A percentile compares a stretch with the other conserved stretches of the same genome.
phyloP scores from a whole-genome alignment of 2,888 invertebrate genomes.

The Scaptomyza cyrtandrae region DNA sequence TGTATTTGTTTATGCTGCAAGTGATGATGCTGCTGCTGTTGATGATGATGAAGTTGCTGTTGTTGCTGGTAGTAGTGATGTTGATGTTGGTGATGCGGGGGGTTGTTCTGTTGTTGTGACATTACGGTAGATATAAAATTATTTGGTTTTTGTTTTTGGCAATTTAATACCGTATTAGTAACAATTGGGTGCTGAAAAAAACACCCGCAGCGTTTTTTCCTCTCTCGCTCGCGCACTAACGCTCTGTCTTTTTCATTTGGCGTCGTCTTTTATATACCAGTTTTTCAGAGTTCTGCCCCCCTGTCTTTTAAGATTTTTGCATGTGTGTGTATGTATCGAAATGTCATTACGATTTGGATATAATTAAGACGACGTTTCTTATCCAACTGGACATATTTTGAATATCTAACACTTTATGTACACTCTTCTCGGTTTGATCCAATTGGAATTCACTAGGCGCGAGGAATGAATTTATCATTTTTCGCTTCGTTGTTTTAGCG shows the following conservation, averaged over 20 bases:
- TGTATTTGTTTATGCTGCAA: conserved; percentile 57
- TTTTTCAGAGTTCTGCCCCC: conserved; percentile 68
- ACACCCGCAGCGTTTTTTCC: conserved; percentile 42
- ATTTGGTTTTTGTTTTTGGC: conserved; percentile 42
- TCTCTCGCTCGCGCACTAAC: conserved; percentile 54
- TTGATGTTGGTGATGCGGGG: conserved; percentile 53
- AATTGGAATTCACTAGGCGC: conserved; percentile 52
- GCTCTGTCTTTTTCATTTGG: conserved; percentile 72
- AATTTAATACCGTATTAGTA: conserved; percentile 41
- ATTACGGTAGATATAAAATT: conserved; percentile 60
- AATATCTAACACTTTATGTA: conserved; percentile 17
- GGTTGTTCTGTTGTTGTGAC: conserved; percentile 68
- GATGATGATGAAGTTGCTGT: conserved; percentile 36
- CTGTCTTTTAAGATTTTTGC: conserved; percentile 26
- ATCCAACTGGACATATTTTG: conserved; percentile 28
- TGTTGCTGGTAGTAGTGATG: conserved; percentile 50
- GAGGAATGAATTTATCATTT: conserved; percentile 49
- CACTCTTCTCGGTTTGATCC: conserved; percentile 23
- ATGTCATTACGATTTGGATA: conserved; percentile 57
- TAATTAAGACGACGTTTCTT: conserved; percentile 29
- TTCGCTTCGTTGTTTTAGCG: conserved; percentile 58
- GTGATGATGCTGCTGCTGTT: conserved; percentile 48
- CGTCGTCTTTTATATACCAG: conserved; percentile 81
- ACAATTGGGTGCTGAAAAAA: conserved; percentile 27
- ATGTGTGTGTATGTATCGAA: conserved; percentile 74